A percentile compares a stretch with the other conserved stretches of the same genome.
Evolutionary conservation across 2,113 vertebrate species (phyloP).

Genomic region (Actenoides lindsayi): DNA sequence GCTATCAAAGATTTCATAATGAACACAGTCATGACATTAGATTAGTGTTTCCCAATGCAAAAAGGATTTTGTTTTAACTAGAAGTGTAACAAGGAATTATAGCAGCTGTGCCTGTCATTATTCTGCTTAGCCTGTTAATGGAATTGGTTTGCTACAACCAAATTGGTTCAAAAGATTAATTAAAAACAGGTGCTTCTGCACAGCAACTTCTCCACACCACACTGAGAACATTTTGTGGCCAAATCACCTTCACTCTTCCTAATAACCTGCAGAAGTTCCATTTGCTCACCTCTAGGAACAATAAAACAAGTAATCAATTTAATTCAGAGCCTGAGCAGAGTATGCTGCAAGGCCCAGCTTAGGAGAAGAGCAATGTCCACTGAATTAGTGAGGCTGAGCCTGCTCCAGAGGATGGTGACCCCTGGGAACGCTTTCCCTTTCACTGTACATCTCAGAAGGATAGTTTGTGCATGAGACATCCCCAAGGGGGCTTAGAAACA

Average conservation of each 20-base stretch:
- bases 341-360: neutral
- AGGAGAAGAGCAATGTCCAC: neutral
- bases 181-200: conserved; percentile 15
- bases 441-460: neutral
- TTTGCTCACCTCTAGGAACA: neutral
- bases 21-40: neutral
- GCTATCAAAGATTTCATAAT: neutral
- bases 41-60: conserved; percentile 6
- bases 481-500: neutral
- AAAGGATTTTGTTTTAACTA: conserved; percentile 53
- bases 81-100: conserved; percentile 6
- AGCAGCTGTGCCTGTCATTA: conserved; percentile 58
- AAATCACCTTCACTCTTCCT: neutral
- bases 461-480: neutral
- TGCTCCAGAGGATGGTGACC: neutral
- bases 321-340: neutral
- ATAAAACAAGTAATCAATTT: neutral
- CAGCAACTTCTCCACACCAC: neutral
- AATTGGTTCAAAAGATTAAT: conserved; percentile 48
- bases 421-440: neutral
- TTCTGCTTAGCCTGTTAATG: conserved; percentile 39
- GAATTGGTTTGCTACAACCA: conserved; percentile 25
- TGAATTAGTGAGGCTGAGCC: neutral
- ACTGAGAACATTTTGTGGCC: neutral
- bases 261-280: neutral